Conservation (phyloP, 92 coral and sea anemone genomes). For the Pocillopora meandrina region DNA sequence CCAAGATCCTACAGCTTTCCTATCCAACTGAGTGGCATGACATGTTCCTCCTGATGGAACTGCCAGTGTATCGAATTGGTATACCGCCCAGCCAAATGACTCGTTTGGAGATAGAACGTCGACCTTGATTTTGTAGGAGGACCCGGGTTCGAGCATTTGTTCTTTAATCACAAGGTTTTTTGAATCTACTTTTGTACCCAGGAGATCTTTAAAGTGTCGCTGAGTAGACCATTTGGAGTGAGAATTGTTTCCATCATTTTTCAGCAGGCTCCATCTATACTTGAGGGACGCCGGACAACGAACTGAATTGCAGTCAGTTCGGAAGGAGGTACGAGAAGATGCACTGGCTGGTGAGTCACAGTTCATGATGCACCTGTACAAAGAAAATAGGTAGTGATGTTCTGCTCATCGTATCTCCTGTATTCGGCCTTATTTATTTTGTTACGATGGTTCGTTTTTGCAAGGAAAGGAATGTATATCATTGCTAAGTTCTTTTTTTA, state of each 20-base stretch:
- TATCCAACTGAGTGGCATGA: background rate
- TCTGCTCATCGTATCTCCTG: no score
- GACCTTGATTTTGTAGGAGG: background rate
- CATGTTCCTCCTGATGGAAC: constrained; percentile 10
- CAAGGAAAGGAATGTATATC: no score
- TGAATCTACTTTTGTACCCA: background rate
- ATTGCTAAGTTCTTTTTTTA: no score
- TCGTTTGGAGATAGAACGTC: background rate
- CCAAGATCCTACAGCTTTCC: background rate
- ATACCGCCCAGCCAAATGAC: background rate
- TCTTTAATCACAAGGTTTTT: background rate
- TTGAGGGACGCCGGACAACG: background rate
- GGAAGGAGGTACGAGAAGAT: constrained; percentile 2
- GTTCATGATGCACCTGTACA: constrained; percentile 1
- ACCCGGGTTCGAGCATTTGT: background rate
- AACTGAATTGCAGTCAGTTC: background rate
- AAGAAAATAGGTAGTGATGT: background rate
- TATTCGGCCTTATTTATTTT: no score
- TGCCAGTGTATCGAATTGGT: background rate
- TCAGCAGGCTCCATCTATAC: constrained; percentile 4
- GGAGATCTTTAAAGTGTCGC: background rate
- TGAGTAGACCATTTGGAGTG: background rate
- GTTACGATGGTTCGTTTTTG: no score
- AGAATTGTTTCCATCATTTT: background rate
- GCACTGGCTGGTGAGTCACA: background rate